Base-by-base conservation (phyloP, 2,888 invertebrate species). In the Salpingus planirostris region DNA sequence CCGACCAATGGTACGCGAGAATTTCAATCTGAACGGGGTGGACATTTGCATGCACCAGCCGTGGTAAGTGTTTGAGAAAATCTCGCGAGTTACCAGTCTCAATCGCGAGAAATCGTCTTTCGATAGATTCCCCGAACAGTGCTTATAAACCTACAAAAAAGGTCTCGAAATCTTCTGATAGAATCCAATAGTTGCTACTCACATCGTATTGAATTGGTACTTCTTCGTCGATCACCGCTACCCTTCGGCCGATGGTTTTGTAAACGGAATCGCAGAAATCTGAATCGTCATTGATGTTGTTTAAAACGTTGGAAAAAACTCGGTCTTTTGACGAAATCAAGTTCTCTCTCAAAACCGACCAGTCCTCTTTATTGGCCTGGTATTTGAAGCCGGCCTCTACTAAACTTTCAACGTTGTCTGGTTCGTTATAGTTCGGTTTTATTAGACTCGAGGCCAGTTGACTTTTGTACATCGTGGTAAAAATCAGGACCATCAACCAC, bases 381-480 rank as follows among this genome's bases (percentile, higher is more conserved):
- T 43, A 40, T 21, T 13, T 22, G 15, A 33, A 46, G 12, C 29
- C 29, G 5, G 29, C 30, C 5, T 23, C 27, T 2, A 40, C 21
- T 14, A 46, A 21, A 5, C 33, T 38, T 4, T 40, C 42, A 10
- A 43, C 30, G 15, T 13, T 29, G 11, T 29, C 24, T 2, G 40
- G 38, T 29, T 36, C 25, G 5, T 27, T 26, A 11, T 23, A 28
- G 6, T 14, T 32, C 4, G 34, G 34, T 10, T 29, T 38, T 15
- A 40, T 42, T 7, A 44, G 23, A 21, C 27, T 7, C 4, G 40
- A 40, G 2, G 40, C 36, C 23, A 42, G 21, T 11, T 38, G 24
- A 18, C 36, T 45, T 29, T 44, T 43, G 24, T 41, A 46, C 11
- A 30, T 25, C 2, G 43, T 36, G 3, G 40, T 39, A 7, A 44